phyloP scores from a whole-genome alignment of 2,888 invertebrate species.

The Mesopsocus fuscifrons region DNA sequence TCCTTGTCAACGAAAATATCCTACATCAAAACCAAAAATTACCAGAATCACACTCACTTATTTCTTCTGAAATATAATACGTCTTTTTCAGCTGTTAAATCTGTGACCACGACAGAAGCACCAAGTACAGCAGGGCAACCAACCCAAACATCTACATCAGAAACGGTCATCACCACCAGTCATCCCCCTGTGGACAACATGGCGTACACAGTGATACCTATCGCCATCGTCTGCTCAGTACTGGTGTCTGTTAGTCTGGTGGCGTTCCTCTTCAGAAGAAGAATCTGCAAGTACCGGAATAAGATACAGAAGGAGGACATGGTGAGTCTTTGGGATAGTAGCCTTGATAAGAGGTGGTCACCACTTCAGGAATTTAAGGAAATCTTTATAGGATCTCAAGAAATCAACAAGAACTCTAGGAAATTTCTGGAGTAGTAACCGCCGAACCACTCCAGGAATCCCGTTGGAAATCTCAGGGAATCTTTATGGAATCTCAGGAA shows the following conservation, averaged over 20 bases:
- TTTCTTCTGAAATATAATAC: no score
- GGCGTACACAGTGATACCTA: slow-evolving; percentile 46
- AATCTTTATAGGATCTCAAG: no score
- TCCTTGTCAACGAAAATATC: no score
- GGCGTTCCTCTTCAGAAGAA: slow-evolving; percentile 49
- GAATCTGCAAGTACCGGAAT: slow-evolving; percentile 41
- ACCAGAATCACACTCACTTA: no score
- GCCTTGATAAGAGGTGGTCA: no score
- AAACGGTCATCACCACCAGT: slow-evolving; percentile 14
- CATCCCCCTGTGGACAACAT: slow-evolving; percentile 28
- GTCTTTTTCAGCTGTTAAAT: no score
- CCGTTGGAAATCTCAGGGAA: no score
- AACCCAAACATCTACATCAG: slow-evolving; percentile 11
- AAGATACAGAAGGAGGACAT: slow-evolving; percentile 54
- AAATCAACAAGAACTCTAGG: not conserved
- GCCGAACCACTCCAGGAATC: not conserved
- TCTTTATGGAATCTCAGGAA: no score
- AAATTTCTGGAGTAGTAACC: slow-evolving; percentile 1
- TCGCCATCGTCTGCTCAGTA: slow-evolving; percentile 47
- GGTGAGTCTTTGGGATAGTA: no score
- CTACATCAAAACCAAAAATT: no score
- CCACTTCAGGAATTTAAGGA: no score
- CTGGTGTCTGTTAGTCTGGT: slow-evolving; percentile 46
- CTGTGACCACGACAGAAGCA: no score
- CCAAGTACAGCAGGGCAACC: slow-evolving; percentile 14